A percentile compares a stretch with the other conserved stretches of the same genome.
Conservation (phyloP, 2,888 invertebrate genomes). For the Nesidiocoris tenuis region DNA sequence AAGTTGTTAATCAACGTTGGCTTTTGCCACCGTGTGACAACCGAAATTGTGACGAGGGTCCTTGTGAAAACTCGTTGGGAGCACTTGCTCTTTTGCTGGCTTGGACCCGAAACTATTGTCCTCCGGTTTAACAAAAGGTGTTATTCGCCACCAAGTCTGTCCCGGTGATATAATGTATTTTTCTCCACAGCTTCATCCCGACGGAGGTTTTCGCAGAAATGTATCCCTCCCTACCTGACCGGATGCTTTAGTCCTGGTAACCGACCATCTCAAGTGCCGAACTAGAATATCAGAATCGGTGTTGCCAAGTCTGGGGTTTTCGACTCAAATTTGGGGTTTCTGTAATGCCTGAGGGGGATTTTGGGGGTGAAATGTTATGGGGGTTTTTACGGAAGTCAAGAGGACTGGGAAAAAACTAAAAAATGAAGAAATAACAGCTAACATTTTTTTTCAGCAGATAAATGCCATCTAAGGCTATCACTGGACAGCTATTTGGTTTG, state of each 20-base stretch:
- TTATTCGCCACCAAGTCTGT: background rate
- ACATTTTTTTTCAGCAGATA: too few species aligned
- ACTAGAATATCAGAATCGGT: too few species aligned
- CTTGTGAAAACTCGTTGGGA: conserved; percentile 9
- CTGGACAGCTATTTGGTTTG: too few species aligned
- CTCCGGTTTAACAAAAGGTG: background rate
- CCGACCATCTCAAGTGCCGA: background rate
- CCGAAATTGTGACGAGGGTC: background rate
- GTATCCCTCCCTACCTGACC: background rate
- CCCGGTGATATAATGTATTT: background rate
- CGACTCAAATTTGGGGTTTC: too few species aligned
- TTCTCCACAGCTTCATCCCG: background rate
- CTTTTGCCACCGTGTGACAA: background rate
- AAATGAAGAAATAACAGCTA: too few species aligned
- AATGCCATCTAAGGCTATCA: too few species aligned
- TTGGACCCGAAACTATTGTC: background rate
- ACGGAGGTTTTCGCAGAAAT: background rate
- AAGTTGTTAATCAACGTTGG: background rate
- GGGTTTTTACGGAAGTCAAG: too few species aligned
- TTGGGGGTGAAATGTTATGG: too few species aligned
- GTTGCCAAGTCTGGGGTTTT: too few species aligned
- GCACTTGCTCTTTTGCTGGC: background rate
- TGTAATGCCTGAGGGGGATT: too few species aligned
- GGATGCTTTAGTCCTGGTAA: background rate
- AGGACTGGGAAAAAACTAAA: too few species aligned